phyloP scores from a whole-genome alignment of 1,140 invertebrate genomes.

The Piezodorus guildinii region DNA sequence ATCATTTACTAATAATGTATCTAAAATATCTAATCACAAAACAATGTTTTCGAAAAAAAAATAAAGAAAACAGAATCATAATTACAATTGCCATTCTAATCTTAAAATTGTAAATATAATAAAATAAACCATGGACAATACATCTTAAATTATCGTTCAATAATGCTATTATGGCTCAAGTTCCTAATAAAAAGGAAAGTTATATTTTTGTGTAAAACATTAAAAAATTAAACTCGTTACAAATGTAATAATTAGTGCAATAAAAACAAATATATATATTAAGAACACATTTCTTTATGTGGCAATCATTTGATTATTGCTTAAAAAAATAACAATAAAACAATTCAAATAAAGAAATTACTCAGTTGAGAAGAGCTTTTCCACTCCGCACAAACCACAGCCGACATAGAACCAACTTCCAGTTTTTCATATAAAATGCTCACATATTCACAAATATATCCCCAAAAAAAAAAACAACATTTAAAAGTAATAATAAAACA shows the following conservation, averaged over 20 bases:
- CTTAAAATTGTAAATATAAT: background rate
- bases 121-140: slow-evolving; percentile 11
- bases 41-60: slow-evolving; percentile 2
- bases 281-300: background rate
- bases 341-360: background rate
- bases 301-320: slow-evolving; percentile 14
- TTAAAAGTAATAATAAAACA: slow-evolving; percentile 9
- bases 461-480: slow-evolving; percentile 3
- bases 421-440: background rate
- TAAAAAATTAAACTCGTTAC: background rate
- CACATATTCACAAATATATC: slow-evolving; percentile 12
- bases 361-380: background rate
- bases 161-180: slow-evolving; percentile 6
- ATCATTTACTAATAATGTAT: background rate
- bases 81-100: background rate
- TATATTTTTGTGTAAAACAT: background rate
- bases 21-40: slow-evolving; percentile 4
- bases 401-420: slow-evolving; percentile 1
- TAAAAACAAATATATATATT: background rate
- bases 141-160: background rate
- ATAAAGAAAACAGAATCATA: background rate
- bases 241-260: background rate
- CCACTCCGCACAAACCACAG: background rate
- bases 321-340: slow-evolving; percentile 6
- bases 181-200: background rate